Evolutionary conservation across 1,140 invertebrate genomes (phyloP).

Genomic region (Ips nitidus): DNA sequence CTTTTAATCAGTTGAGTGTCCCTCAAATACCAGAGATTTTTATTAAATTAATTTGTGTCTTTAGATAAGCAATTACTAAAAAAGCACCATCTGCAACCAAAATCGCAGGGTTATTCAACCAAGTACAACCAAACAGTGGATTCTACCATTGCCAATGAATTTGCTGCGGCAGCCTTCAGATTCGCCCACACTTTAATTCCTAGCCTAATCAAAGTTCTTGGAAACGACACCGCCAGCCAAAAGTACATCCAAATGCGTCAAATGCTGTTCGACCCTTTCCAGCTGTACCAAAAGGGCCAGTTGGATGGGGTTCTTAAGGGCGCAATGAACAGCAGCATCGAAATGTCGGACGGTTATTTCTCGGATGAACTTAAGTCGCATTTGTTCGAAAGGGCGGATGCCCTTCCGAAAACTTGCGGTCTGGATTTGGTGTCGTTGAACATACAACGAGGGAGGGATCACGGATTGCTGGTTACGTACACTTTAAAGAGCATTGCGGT

Average conservation of each 20-base stretch:
- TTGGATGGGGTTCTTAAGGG: constrained; percentile 64
- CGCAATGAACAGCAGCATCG: constrained; percentile 66
- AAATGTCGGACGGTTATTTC: constrained; percentile 69
- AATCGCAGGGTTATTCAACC: constrained; percentile 61
- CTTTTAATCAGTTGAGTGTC: constrained; percentile 67
- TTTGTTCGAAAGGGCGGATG: constrained; percentile 66
- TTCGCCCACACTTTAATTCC: constrained; percentile 88
- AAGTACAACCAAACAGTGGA: constrained; percentile 74
- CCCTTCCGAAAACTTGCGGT: constrained; percentile 57
- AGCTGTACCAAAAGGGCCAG: constrained; percentile 63
- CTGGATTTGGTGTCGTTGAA: constrained; percentile 84
- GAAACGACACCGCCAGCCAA: constrained; percentile 59
- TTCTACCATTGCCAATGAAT: constrained; percentile 85
- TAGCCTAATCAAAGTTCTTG: constrained; percentile 67
- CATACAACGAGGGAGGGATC: constrained; percentile 85
- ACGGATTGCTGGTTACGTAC: constrained; percentile 79
- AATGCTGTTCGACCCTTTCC: constrained; percentile 82
- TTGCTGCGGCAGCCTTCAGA: constrained; percentile 86
- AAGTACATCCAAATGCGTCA: constrained; percentile 73
- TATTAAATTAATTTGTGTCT: constrained; percentile 9
- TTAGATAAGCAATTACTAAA: constrained; percentile 60
- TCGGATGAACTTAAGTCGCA: constrained; percentile 71
- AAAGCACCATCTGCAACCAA: constrained; percentile 62
- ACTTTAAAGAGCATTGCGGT: constrained; percentile 75
- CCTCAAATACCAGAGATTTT: constrained; percentile 35